phyloP scores from a whole-genome alignment of 2,113 vertebrate species.

The Peromyscus maniculatus region DNA sequence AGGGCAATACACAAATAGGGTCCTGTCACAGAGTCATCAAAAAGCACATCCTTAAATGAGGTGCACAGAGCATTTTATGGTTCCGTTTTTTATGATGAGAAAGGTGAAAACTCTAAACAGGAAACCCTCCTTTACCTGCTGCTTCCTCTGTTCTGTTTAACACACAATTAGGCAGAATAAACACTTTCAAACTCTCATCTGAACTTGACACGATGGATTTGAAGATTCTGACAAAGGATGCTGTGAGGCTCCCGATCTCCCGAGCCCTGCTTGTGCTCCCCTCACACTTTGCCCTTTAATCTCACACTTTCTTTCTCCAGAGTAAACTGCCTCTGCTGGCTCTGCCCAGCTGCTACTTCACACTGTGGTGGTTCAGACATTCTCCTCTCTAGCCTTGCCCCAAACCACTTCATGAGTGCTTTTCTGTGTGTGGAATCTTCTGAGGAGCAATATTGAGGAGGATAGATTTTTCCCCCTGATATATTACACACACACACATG shows the following conservation, averaged over 20 bases:
- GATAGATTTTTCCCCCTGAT: not conserved
- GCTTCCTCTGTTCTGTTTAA: slow-evolving; percentile 21
- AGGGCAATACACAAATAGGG: not conserved
- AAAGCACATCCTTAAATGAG: not conserved
- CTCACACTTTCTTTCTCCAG: not conserved
- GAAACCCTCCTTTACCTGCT: not conserved
- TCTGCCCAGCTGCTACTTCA: not conserved
- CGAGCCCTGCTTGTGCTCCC: not conserved
- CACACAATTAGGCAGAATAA: not conserved
- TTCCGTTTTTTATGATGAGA: not conserved
- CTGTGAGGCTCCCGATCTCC: too few relatives aligned
- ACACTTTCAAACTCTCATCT: not conserved
- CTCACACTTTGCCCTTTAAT: not conserved
- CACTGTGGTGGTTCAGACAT: not conserved
- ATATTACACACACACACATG: not conserved
- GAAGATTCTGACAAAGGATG: not conserved
- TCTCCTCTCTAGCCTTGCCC: not conserved
- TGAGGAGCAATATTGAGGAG: not conserved
- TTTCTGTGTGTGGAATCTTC: not conserved
- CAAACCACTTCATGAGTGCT: not conserved
- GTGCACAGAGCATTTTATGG: not conserved
- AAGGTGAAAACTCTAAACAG: not conserved
- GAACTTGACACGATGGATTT: not conserved
- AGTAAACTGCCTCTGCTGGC: not conserved
- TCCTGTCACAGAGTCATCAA: not conserved